A percentile compares a stretch with the other conserved stretches of the same genome.
Conservation (phyloP, 2,888 invertebrate genomes). For the Icerya purchasi region DNA sequence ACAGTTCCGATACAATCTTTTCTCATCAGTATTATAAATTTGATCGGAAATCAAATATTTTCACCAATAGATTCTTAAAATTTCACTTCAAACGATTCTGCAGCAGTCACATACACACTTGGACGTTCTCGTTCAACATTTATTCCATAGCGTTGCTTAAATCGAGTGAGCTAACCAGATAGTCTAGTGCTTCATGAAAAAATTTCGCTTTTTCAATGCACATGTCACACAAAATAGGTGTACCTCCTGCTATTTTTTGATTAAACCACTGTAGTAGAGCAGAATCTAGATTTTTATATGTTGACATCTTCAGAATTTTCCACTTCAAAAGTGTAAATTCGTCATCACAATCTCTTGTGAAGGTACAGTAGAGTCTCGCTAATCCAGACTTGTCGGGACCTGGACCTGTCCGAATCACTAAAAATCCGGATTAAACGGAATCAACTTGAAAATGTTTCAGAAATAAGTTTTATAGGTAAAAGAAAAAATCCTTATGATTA, state of each 20-base stretch:
- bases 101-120: background rate
- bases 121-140: background rate
- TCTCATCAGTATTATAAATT: background rate
- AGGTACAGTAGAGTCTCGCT: too few species aligned
- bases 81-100: background rate
- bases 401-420: too few species aligned
- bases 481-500: too few species aligned
- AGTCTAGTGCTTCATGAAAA: too few species aligned
- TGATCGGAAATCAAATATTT: background rate
- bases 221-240: background rate
- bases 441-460: too few species aligned
- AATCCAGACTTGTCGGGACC: too few species aligned
- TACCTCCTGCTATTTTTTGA: background rate
- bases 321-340: background rate
- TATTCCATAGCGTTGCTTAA: background rate
- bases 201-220: background rate
- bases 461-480: too few species aligned
- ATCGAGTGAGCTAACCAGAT: background rate
- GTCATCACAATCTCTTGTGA: background rate
- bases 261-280: background rate
- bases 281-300: background rate
- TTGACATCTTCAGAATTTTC: background rate
- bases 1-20: background rate
- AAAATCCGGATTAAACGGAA: too few species aligned
- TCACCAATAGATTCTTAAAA: background rate